These are phyloP conservation scores for Catharus minimus DNA, from an alignment of 2,113 vertebrate genomes.

Conservation along the genomic window DNA sequence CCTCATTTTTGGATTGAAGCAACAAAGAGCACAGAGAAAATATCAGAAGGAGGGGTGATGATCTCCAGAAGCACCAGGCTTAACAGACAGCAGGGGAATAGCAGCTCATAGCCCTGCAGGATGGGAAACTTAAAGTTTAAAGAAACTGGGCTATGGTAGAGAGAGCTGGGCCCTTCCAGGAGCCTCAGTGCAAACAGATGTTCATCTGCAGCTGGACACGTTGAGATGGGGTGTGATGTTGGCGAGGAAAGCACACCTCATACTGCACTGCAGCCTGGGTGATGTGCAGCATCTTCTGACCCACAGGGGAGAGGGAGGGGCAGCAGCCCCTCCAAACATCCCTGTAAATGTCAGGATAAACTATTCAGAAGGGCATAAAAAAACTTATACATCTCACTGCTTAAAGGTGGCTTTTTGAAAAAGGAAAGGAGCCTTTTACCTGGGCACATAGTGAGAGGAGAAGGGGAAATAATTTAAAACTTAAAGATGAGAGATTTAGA, in stretches of 20 bases:
- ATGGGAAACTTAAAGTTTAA: neutral
- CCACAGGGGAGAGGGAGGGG: neutral
- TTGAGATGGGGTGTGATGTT: neutral
- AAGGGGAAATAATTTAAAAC: neutral
- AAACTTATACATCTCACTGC: neutral
- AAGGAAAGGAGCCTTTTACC: neutral
- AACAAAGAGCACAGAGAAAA: neutral
- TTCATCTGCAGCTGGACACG: neutral
- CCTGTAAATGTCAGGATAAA: neutral
- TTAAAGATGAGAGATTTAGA: neutral
- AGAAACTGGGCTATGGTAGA: neutral
- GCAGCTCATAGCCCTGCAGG: neutral
- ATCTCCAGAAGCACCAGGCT: rapidly evolving
- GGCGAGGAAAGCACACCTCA: rapidly evolving
- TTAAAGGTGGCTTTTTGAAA: neutral
- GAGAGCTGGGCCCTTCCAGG: neutral
- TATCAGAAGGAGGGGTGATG: neutral
- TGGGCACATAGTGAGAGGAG: neutral
- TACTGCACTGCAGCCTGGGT: neutral
- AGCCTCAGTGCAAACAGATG: neutral
- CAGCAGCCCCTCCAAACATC: neutral
- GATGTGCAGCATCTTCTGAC: neutral
- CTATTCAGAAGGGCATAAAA: neutral
- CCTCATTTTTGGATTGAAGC: neutral
- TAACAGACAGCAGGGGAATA: neutral